These are phyloP conservation scores for Limnephilus rhombicus DNA, from an alignment of 2,888 invertebrate species.

Conservation along the genomic window DNA sequence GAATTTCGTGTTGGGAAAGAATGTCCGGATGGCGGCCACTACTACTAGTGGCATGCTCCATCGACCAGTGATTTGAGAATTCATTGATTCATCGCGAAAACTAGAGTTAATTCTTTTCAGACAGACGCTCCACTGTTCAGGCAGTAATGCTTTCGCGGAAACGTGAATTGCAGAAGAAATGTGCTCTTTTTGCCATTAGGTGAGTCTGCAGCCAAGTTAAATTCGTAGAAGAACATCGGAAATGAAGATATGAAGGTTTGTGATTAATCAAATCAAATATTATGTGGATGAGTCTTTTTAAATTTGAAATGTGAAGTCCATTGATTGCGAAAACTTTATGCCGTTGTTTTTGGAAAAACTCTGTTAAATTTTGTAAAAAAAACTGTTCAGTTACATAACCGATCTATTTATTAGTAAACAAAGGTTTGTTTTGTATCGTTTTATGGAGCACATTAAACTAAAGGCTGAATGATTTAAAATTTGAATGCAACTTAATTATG, in stretches of 20 bases:
- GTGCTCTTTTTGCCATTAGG: not conserved
- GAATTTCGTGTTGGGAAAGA: conserved; percentile 24
- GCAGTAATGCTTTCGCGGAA: not conserved
- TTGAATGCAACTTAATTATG: too few relatives aligned
- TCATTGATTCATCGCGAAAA: not conserved
- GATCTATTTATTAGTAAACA: too few relatives aligned
- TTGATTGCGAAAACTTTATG: too few relatives aligned
- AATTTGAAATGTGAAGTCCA: not conserved
- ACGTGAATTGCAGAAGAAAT: not conserved
- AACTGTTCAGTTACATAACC: too few relatives aligned
- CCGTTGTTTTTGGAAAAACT: too few relatives aligned
- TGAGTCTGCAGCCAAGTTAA: not conserved
- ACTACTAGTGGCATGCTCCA: not conserved
- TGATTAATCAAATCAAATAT: not conserved
- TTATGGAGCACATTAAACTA: too few relatives aligned
- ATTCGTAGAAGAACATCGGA: not conserved
- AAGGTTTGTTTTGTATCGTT: too few relatives aligned
- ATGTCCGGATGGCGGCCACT: conserved; percentile 18
- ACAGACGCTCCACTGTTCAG: not conserved
- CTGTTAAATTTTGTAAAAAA: too few relatives aligned
- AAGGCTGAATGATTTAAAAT: too few relatives aligned
- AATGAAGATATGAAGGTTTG: not conserved
- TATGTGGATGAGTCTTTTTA: not conserved
- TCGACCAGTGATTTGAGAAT: conserved; percentile 35
- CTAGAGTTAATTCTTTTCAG: not conserved